A percentile compares a stretch with the other conserved stretches of the same genome.
Evolutionary conservation across 2,888 invertebrate species (phyloP).

Genomic region (Drosophila prostipennis): DNA sequence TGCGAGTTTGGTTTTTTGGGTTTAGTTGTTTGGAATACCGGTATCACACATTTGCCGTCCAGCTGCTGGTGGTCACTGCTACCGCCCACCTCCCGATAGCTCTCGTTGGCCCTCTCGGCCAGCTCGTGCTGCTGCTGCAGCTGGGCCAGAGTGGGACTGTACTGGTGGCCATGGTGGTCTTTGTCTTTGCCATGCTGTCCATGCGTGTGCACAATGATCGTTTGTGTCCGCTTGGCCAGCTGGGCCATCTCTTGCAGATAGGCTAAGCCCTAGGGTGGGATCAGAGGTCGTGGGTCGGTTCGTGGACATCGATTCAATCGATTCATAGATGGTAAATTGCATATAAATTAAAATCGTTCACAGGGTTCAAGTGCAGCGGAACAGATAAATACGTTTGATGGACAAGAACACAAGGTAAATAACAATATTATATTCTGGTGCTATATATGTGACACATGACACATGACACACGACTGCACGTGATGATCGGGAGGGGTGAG

Average conservation of each 20-base stretch:
- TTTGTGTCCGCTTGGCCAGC: constrained; percentile 82
- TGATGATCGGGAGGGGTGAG: constrained; percentile 33
- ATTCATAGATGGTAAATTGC: constrained; percentile 61
- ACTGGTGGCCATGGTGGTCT: constrained; percentile 72
- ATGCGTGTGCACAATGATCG: constrained; percentile 82
- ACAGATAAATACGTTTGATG: constrained; percentile 19
- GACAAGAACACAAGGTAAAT: constrained; percentile 41
- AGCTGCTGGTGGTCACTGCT: constrained; percentile 55
- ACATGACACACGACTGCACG: constrained; percentile 37
- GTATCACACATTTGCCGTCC: constrained; percentile 82
- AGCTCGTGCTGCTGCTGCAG: constrained; percentile 71
- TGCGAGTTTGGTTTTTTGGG: constrained; percentile 12
- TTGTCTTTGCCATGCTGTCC: constrained; percentile 74
- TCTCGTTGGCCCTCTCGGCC: constrained; percentile 70
- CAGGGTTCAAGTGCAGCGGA: constrained; percentile 35
- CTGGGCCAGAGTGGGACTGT: constrained; percentile 77
- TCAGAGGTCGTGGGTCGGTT: constrained; percentile 16
- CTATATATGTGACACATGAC: constrained; percentile 10
- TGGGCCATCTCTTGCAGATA: constrained; percentile 84
- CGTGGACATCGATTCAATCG: constrained; percentile 28
- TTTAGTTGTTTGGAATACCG: constrained; percentile 83
- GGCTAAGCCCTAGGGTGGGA: constrained; percentile 72
- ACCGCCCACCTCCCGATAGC: constrained; percentile 84
- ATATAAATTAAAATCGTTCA: constrained; percentile 54
- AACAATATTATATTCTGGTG: constrained; percentile 41